A percentile compares a stretch with the other conserved stretches of the same genome.
These are phyloP conservation scores for Pogonomyrmex californicus DNA, from an alignment of 1,140 invertebrate species.

Conservation along the genomic window DNA sequence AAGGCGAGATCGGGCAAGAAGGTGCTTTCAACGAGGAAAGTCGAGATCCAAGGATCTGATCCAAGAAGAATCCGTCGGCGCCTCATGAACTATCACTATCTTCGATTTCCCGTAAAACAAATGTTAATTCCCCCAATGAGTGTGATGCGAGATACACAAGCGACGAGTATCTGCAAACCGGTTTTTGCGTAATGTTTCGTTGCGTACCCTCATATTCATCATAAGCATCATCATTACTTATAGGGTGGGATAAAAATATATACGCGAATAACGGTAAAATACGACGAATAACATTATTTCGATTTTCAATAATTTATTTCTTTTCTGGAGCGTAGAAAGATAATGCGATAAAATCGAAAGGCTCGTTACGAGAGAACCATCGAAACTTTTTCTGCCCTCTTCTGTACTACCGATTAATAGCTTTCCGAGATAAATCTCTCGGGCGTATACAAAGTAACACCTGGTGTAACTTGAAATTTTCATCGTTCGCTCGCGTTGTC, in stretches of 20 bases:
- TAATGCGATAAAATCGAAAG: neutral
- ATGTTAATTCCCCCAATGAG: constrained; percentile 17
- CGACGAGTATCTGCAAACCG: constrained; percentile 24
- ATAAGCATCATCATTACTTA: neutral
- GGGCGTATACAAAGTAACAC: constrained; percentile 8
- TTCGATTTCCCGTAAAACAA: constrained; percentile 43
- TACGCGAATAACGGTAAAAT: neutral
- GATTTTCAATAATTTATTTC: neutral
- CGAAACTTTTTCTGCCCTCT: neutral
- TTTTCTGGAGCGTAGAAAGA: neutral
- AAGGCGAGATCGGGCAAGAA: neutral
- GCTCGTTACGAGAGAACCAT: neutral
- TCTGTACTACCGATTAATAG: neutral
- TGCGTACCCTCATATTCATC: neutral
- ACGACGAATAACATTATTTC: neutral
- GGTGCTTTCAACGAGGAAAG: constrained; percentile 15
- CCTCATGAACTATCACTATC: neutral
- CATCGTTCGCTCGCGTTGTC: neutral
- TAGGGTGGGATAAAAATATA: constrained; percentile 25
- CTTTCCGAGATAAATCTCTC: constrained; percentile 5
- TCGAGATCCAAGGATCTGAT: too few species aligned
- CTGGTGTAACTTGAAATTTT: constrained; percentile 8
- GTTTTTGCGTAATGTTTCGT: constrained; percentile 1
- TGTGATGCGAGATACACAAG: neutral
- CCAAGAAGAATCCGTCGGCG: neutral